Evolutionary conservation across 2,113 vertebrate genomes (phyloP), one percentile per base, ranked within the genome.

Genomic region (Casuarius casuarius): DNA sequence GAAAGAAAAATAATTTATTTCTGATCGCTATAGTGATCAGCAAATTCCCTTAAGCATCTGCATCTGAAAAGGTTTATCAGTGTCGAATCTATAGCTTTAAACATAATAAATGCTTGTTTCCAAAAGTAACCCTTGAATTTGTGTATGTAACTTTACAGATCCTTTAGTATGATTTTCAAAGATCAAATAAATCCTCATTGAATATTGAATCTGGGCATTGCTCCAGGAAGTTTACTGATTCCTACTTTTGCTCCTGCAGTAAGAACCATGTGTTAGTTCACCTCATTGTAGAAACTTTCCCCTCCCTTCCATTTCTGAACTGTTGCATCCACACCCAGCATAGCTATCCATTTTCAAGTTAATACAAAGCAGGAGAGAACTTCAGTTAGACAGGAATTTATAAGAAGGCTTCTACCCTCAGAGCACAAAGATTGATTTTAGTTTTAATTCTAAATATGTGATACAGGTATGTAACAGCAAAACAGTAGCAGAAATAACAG

Each of bases 1-100:
- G 44, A 93, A 90, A 80, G 35, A 86, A 85, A 87, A 94, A n/a
- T 16, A 56, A 4, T 28, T 58, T 85, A 31, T 77, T 92, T 95
- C 29, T 81, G 46, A 35, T 84, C 7, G 9, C 3, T 23, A 4
- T 12, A 52, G 20, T 23, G 26, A 70, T 90, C 49, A 75, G 5
- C 70, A 78, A 67, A 84, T 87, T 89, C 9, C 9, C 21, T 63
- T 78, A 81, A 75, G 21, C n/a, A 63, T 54, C 9, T 4, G 1
- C 28, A 62, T 71, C 44, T 84, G n/a, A 56, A 78, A 90, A 81
- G 13, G n/a, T 77, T 46, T 46, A 54, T 78, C 21, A 74, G 7
- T 46, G 28, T 31, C 67, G 65, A 67, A 90, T 81, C 91, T 25
- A 7, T 17, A 85, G 26, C 8, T 82, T 89, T 78, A 61, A 42